A percentile compares a stretch with the other conserved stretches of the same genome.
These are phyloP conservation scores for Seriola rivoliana DNA, from an alignment of 2,113 vertebrate genomes.

Conservation along the genomic window DNA sequence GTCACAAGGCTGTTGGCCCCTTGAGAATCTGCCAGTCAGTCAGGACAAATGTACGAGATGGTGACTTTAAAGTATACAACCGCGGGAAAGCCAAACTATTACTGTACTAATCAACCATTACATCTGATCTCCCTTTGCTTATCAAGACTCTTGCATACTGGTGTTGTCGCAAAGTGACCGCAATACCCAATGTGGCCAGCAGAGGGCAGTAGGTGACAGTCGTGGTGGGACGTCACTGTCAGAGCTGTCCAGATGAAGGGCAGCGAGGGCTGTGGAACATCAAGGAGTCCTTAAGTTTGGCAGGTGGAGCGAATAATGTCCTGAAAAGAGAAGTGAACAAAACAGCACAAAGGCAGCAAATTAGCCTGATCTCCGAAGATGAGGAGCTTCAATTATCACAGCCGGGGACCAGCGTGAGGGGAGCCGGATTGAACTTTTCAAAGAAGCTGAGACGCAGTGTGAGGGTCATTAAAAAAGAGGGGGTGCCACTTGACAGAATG, in stretches of 20 bases:
- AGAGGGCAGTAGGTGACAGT: slow-evolving; percentile 74
- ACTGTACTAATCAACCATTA: slow-evolving; percentile 52
- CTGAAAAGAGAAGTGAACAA: slow-evolving; percentile 59
- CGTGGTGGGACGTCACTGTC: slow-evolving; percentile 9
- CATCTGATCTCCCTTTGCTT: slow-evolving; percentile 48
- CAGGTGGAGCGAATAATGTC: slow-evolving; percentile 72
- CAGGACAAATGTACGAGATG: slow-evolving; percentile 27
- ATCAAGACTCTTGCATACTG: not conserved
- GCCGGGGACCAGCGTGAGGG: slow-evolving; percentile 48
- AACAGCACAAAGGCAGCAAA: slow-evolving; percentile 71
- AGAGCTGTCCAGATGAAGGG: slow-evolving; percentile 51
- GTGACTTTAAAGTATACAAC: slow-evolving; percentile 42
- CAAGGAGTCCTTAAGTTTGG: slow-evolving; percentile 56
- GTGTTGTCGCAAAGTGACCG: slow-evolving; percentile 7
- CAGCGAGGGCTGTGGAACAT: slow-evolving; percentile 21
- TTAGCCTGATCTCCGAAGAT: slow-evolving; percentile 70
- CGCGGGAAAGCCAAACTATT: slow-evolving; percentile 52
- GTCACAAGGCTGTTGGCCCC: slow-evolving; percentile 9
- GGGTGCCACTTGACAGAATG: slow-evolving; percentile 50
- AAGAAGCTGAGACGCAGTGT: slow-evolving; percentile 50
- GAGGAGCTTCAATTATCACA: slow-evolving; percentile 78
- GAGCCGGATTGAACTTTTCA: slow-evolving; percentile 70
- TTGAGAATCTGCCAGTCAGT: slow-evolving; percentile 27
- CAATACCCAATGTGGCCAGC: slow-evolving; percentile 26
- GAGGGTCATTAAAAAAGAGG: slow-evolving; percentile 67